A percentile compares a stretch with the other conserved stretches of the same genome.
These are phyloP conservation scores for Aricia agestis DNA, from an alignment of 1,140 invertebrate species.

Conservation along the genomic window DNA sequence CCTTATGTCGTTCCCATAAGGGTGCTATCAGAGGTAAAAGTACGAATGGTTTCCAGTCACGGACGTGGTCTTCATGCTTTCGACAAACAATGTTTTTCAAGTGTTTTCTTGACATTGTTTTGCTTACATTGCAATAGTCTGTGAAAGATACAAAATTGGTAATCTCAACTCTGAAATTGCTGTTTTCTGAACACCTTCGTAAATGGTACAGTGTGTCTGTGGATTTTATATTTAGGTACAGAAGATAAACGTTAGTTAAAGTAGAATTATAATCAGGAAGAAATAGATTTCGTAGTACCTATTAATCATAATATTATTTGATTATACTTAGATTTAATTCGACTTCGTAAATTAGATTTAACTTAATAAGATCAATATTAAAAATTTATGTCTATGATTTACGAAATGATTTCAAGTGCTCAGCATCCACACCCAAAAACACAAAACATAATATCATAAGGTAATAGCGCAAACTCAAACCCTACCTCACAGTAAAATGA, in stretches of 20 bases:
- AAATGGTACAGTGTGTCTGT: not conserved
- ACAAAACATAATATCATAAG: not conserved
- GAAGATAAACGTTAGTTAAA: no score
- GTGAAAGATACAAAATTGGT: not conserved
- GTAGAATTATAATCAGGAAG: no score
- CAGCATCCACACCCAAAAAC: not conserved
- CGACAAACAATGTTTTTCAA: not conserved
- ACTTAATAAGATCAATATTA: no score
- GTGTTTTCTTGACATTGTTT: not conserved
- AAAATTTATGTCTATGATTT: no score
- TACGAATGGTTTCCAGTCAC: not conserved
- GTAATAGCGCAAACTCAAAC: not conserved
- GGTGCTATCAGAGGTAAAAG: no score
- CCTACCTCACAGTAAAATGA: not conserved
- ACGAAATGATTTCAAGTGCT: no score
- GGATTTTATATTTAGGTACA: no score
- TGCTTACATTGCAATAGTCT: not conserved
- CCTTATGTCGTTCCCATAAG: no score
- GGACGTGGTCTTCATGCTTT: not conserved
- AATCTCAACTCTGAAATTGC: not conserved
- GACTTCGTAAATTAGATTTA: no score
- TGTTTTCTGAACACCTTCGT: not conserved
- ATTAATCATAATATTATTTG: no score
- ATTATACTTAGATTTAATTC: no score
- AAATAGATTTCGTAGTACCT: no score